Evolutionary conservation across 2,888 invertebrate species (phyloP).

Genomic region (Clusia tigrina): DNA sequence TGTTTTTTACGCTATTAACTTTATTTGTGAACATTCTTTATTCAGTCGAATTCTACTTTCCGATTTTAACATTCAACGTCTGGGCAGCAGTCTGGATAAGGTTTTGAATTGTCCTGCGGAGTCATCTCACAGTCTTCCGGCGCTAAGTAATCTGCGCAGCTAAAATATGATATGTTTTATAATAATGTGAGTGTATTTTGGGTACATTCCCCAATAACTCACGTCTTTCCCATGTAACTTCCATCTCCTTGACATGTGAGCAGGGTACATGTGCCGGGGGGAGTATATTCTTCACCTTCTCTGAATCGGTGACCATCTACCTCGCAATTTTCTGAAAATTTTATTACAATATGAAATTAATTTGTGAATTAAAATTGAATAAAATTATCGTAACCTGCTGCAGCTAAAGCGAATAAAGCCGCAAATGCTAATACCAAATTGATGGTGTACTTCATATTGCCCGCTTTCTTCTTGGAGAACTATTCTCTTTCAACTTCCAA

Average conservation of each 20-base stretch:
- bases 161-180: no score
- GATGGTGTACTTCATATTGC: background rate
- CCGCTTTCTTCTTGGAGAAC: no score
- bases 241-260: conserved; percentile 34
- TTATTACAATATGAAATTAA: no score
- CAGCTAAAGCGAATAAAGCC: background rate
- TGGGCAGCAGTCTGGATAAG: conserved; percentile 50
- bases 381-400: no score
- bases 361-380: no score
- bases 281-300: conserved; percentile 37
- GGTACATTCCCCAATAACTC: no score
- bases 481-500: no score
- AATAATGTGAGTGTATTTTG: no score
- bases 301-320: conserved; percentile 25
- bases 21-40: no score
- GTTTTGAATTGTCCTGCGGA: conserved; percentile 36
- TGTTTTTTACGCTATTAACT: no score
- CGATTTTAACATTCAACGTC: conserved; percentile 21
- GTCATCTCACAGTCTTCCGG: conserved; percentile 40
- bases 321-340: conserved; percentile 29
- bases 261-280: conserved; percentile 37
- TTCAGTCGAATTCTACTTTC: no score
- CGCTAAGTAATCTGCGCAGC: conserved; percentile 34
- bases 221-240: conserved; percentile 31
- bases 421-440: background rate